Conservation (phyloP, 1,140 invertebrate genomes). For the Stegodyphus dumicola region DNA sequence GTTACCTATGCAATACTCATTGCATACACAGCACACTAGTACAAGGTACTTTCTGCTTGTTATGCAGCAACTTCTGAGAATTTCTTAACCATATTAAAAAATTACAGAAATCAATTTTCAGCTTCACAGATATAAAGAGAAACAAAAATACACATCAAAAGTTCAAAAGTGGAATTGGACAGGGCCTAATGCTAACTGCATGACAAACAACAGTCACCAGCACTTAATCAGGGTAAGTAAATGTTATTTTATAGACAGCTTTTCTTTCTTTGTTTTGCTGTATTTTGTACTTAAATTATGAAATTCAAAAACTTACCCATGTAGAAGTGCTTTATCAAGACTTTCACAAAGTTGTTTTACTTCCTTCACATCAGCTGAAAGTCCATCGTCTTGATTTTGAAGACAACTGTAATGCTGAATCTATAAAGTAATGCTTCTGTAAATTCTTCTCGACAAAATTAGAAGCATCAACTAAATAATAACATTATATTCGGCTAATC, state of each 20-base stretch:
- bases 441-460: too few relatives aligned
- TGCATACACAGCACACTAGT: too few relatives aligned
- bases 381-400: conserved; percentile 34
- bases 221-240: too few relatives aligned
- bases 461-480: background rate
- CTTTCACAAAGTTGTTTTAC: conserved; percentile 56
- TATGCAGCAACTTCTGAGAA: background rate
- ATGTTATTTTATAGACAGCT: too few relatives aligned
- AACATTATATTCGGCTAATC: background rate
- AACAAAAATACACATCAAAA: too few relatives aligned
- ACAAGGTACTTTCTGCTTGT: too few relatives aligned
- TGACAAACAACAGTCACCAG: too few relatives aligned
- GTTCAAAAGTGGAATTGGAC: too few relatives aligned
- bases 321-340: conserved; percentile 51
- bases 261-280: too few relatives aligned
- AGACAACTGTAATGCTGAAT: conserved; percentile 41
- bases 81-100: background rate
- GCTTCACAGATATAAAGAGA: background rate
- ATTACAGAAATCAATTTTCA: background rate
- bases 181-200: too few relatives aligned
- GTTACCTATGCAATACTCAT: too few relatives aligned
- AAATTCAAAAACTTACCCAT: conserved; percentile 28
- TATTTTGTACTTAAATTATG: too few relatives aligned
- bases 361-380: conserved; percentile 42
- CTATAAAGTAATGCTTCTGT: conserved; percentile 9